Evolutionary conservation across 2,888 invertebrate genomes (phyloP).

Genomic region (Perizoma flavofasciatum): DNA sequence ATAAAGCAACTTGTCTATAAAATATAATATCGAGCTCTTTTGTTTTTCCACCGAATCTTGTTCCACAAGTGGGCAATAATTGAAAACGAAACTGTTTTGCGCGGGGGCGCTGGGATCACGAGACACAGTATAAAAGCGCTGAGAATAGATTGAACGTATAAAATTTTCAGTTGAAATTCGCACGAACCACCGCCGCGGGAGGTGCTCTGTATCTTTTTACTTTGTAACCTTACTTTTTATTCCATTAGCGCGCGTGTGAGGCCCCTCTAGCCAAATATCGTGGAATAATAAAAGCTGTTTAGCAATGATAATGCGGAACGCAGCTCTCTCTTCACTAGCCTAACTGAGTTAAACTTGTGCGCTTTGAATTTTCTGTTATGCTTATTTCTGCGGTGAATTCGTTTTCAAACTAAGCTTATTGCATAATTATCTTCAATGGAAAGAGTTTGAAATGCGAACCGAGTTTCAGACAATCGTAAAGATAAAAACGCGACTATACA

Average conservation of each 20-base stretch:
- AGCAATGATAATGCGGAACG: slow-evolving; percentile 80
- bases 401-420: slow-evolving; percentile 50
- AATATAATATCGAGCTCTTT: slow-evolving; percentile 81
- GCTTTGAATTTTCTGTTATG: slow-evolving; percentile 65
- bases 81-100: slow-evolving; percentile 82
- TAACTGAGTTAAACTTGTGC: slow-evolving; percentile 76
- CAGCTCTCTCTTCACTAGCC: slow-evolving; percentile 64
- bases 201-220: slow-evolving; percentile 81
- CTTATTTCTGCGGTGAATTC: slow-evolving; percentile 61
- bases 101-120: slow-evolving; percentile 70
- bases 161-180: slow-evolving; percentile 83
- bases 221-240: slow-evolving; percentile 84
- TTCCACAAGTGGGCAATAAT: slow-evolving; percentile 84
- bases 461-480: slow-evolving; percentile 42
- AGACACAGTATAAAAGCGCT: slow-evolving; percentile 81
- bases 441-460: slow-evolving; percentile 34
- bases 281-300: slow-evolving; percentile 83
- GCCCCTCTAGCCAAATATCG: slow-evolving; percentile 81
- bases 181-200: slow-evolving; percentile 79
- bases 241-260: slow-evolving; percentile 81
- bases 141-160: slow-evolving; percentile 83
- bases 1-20: slow-evolving; percentile 79
- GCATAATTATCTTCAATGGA: slow-evolving; percentile 31
- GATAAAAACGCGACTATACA: slow-evolving; percentile 38
- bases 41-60: slow-evolving; percentile 78